Evolutionary conservation across 1,140 invertebrate species (phyloP).

Genomic region (Drosophila tani): DNA sequence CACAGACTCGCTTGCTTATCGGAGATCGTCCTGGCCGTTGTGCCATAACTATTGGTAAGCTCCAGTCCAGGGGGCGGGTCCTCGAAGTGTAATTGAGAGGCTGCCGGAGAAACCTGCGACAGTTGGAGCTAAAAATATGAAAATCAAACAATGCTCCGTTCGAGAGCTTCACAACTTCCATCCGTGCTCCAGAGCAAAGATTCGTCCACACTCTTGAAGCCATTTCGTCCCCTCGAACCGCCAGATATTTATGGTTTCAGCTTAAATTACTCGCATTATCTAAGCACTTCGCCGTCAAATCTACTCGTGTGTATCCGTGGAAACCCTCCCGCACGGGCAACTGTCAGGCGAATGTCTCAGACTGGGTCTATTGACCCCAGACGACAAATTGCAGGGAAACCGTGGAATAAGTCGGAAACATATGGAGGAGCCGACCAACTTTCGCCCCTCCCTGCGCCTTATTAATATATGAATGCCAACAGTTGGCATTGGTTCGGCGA

Average conservation of each 20-base stretch:
- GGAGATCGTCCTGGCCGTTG: constrained; percentile 20
- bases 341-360: constrained; percentile 56
- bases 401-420: constrained; percentile 73
- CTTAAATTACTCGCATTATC: constrained; percentile 80
- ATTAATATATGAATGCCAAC: constrained; percentile 71
- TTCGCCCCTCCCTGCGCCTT: constrained; percentile 40
- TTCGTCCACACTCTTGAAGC: not conserved
- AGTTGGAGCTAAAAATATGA: constrained; percentile 16
- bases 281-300: constrained; percentile 67
- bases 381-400: constrained; percentile 75
- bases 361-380: constrained; percentile 71
- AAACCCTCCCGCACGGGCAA: constrained; percentile 7
- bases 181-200: not conserved
- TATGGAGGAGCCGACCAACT: constrained; percentile 60
- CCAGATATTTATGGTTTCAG: constrained; percentile 44
- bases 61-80: not conserved
- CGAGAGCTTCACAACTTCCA: not conserved
- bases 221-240: constrained; percentile 1
- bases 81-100: constrained; percentile 13
- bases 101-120: not conserved
- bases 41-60: constrained; percentile 32
- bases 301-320: constrained; percentile 46
- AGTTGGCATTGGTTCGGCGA: constrained; percentile 7
- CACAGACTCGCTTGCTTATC: constrained; percentile 23
- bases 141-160: constrained; percentile 8